These are phyloP conservation scores for Torymus auratus DNA, from an alignment of 2,888 invertebrate species.

Conservation along the genomic window DNA sequence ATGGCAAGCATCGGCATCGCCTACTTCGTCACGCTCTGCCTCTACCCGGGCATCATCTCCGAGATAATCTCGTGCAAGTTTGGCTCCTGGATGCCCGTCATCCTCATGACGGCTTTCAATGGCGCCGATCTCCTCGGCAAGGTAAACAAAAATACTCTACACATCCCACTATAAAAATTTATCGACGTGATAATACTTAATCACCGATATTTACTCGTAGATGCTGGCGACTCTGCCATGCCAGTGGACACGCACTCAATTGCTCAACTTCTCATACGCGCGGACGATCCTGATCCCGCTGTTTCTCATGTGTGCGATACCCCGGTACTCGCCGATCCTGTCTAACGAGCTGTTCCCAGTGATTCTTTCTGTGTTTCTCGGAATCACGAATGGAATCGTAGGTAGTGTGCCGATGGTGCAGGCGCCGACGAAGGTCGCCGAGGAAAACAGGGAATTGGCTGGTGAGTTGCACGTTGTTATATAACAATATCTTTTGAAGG, in stretches of 20 bases:
- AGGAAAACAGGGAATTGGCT: conserved; percentile 91
- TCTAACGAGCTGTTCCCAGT: conserved; percentile 82
- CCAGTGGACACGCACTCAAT: conserved; percentile 89
- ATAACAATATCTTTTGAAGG: too few relatives aligned
- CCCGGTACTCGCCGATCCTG: conserved; percentile 86
- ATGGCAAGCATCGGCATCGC: conserved; percentile 93
- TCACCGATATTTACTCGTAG: conserved; percentile 73
- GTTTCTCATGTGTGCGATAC: conserved; percentile 88
- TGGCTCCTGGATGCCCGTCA: conserved; percentile 93
- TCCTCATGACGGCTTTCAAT: conserved; percentile 93
- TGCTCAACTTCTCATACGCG: conserved; percentile 85
- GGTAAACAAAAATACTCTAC: conserved; percentile 75
- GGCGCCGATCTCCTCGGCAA: conserved; percentile 91
- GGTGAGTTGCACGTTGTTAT: conserved; percentile 78
- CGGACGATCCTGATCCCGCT: conserved; percentile 88
- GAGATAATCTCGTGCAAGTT: conserved; percentile 91
- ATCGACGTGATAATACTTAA: background rate
- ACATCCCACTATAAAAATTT: too few relatives aligned
- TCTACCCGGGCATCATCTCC: conserved; percentile 94
- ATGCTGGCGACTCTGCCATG: conserved; percentile 88
- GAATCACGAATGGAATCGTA: conserved; percentile 91
- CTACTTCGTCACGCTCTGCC: conserved; percentile 91
- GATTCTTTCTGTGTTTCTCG: conserved; percentile 83
- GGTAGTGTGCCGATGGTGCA: conserved; percentile 96
- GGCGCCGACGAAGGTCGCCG: conserved; percentile 91